A percentile compares a stretch with the other conserved stretches of the same genome.
Evolutionary conservation across 2,888 invertebrate species (phyloP).

Genomic region (Clepsis dumicolana): DNA sequence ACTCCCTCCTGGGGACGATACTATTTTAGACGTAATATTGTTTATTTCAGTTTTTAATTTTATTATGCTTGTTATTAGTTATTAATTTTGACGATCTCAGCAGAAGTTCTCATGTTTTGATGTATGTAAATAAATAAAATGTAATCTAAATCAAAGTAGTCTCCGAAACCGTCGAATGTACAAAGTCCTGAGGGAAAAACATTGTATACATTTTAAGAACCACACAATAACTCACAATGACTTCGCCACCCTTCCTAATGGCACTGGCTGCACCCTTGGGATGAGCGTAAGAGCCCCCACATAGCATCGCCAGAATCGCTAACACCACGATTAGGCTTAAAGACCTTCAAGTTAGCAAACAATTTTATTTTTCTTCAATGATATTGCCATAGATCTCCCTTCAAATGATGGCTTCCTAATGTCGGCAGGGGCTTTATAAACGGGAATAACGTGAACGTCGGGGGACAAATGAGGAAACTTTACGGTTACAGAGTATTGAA

Average conservation of each 20-base stretch:
- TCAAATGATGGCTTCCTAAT: conserved; percentile 18
- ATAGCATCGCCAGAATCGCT: conserved; percentile 51
- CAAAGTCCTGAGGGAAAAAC: background rate
- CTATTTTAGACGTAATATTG: too few species aligned
- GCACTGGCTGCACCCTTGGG: conserved; percentile 50
- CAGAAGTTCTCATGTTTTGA: too few species aligned
- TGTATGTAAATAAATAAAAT: too few species aligned
- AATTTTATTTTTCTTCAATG: conserved; percentile 14
- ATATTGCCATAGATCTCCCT: conserved; percentile 16
- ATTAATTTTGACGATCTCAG: too few species aligned
- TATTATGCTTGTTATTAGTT: too few species aligned
- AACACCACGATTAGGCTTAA: conserved; percentile 51
- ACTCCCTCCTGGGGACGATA: too few species aligned
- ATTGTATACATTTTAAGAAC: background rate
- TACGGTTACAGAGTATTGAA: conserved; percentile 30
- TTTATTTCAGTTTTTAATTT: too few species aligned
- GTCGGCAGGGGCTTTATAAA: conserved; percentile 16
- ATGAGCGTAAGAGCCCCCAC: conserved; percentile 49
- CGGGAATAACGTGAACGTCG: conserved; percentile 8
- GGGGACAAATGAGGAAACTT: conserved; percentile 39
- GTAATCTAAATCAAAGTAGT: too few species aligned
- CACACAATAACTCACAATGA: conserved; percentile 28
- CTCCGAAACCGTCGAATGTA: background rate
- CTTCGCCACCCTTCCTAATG: conserved; percentile 28
- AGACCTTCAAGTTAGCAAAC: conserved; percentile 56